Evolutionary conservation across 2,113 vertebrate species (phyloP).

Genomic region (Bos taurus): ARS-UCD2.0 NC_037328.1:125692501-125693000

Average conservation of each 20-base stretch:
- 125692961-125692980: neutral
- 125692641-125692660: neutral
- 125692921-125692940: neutral
- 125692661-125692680: neutral
- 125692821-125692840: neutral
- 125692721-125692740: neutral
- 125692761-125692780: neutral
- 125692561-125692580: neutral
- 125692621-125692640: neutral
- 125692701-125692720: neutral
- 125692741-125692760: neutral
- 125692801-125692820: neutral
- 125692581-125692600: neutral
- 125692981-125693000: neutral
- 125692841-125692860: neutral
- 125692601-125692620: neutral
- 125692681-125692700: neutral
- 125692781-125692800: neutral
- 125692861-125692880: neutral
- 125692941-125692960: neutral
- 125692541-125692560: neutral
- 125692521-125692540: neutral
- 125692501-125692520: neutral
- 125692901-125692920: conserved; percentile 18
- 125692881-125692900: neutral